Percentiles rank a stretch among this genome's conserved stretches.
Conservation (phyloP, 2,888 invertebrate species). For the Antheraea assamensis region DNA sequence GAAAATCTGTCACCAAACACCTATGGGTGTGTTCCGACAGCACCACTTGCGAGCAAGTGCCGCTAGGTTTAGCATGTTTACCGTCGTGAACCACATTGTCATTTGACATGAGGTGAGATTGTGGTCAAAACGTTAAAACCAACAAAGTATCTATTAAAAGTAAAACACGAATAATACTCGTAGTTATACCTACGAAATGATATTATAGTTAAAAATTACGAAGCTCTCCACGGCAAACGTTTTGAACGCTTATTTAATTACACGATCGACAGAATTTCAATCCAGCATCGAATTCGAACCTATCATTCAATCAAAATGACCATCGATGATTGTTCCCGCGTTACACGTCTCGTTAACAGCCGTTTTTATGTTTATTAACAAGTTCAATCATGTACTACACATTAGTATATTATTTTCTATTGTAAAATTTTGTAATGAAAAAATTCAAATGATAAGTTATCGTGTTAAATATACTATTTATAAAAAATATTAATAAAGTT, state of each 20-base stretch:
- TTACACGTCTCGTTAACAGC: constrained; percentile 59
- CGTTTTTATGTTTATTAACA: constrained; percentile 15
- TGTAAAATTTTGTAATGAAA: no score
- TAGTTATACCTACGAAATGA: neutral
- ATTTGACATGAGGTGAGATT: no score
- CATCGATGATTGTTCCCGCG: constrained; percentile 65
- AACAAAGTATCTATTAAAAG: no score
- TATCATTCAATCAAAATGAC: constrained; percentile 63
- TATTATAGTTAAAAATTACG: constrained; percentile 22
- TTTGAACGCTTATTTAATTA: constrained; percentile 59
- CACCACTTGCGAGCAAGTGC: no score
- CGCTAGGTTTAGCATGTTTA: no score
- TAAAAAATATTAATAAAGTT: no score
- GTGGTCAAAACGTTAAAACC: no score
- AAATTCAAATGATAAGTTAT: neutral
- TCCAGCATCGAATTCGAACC: constrained; percentile 56
- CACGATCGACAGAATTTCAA: constrained; percentile 56
- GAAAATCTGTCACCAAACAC: no score
- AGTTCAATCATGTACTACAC: neutral
- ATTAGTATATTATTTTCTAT: neutral
- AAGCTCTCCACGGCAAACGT: constrained; percentile 38
- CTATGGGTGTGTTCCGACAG: no score
- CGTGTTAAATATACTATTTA: neutral
- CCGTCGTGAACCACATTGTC: no score
- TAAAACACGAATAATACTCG: no score